Evolutionary conservation across 2,888 invertebrate genomes (phyloP).

Genomic region (Tetheella fluctuosa): DNA sequence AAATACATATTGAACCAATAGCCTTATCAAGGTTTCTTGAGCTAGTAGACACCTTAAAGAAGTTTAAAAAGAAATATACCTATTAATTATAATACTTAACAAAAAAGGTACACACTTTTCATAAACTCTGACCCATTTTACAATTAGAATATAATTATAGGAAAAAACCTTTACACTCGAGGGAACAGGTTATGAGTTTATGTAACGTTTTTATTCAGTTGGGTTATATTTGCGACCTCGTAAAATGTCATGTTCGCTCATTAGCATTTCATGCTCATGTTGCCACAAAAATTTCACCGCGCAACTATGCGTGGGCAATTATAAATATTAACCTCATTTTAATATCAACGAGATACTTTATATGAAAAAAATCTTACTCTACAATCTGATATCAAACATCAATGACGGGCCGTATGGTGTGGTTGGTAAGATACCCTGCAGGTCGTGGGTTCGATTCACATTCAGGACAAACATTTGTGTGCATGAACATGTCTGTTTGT

Average conservation of each 20-base stretch:
- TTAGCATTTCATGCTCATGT: slow-evolving; percentile 59
- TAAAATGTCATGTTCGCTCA: slow-evolving; percentile 55
- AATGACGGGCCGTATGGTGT: too few relatives aligned
- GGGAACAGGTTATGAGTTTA: not conserved
- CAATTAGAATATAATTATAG: not conserved
- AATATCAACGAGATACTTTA: slow-evolving; percentile 32
- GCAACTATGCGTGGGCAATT: slow-evolving; percentile 53
- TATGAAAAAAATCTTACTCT: not conserved
- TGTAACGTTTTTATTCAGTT: slow-evolving; percentile 6
- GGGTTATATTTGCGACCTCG: slow-evolving; percentile 42
- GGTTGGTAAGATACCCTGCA: too few relatives aligned
- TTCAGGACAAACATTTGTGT: too few relatives aligned
- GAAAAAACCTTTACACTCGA: not conserved
- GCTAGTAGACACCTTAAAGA: too few relatives aligned
- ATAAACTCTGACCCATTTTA: not conserved
- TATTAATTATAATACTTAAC: too few relatives aligned
- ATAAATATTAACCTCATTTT: slow-evolving; percentile 53
- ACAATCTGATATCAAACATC: not conserved
- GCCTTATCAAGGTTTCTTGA: too few relatives aligned
- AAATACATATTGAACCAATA: too few relatives aligned
- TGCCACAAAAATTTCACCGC: slow-evolving; percentile 46
- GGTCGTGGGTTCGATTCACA: too few relatives aligned
- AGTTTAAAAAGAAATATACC: not conserved
- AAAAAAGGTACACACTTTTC: not conserved
- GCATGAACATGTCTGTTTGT: too few relatives aligned